Evolutionary conservation across 2,113 vertebrate species (phyloP).

Genomic region (Cavia aperea): DNA sequence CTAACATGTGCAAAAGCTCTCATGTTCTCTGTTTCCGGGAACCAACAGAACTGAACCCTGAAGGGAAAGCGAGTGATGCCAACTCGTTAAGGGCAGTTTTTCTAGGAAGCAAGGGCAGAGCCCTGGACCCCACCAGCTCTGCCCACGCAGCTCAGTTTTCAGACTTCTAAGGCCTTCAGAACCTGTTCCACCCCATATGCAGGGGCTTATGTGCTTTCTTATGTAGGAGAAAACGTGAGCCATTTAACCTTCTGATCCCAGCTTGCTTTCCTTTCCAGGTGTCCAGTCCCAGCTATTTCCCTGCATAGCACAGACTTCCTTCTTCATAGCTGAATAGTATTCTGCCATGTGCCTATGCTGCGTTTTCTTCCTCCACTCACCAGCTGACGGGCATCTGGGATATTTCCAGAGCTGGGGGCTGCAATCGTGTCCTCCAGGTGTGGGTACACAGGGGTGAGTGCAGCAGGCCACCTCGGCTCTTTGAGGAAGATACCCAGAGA

Average conservation of each 20-base stretch:
- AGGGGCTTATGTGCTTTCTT: neutral
- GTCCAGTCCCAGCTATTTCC: neutral
- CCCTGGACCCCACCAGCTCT: neutral
- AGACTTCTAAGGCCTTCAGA: neutral
- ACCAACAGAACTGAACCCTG: neutral
- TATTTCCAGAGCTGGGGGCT: neutral
- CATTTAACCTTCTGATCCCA: neutral
- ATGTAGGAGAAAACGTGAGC: no score
- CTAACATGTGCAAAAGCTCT: neutral
- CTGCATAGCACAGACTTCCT: neutral
- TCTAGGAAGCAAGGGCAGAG: neutral
- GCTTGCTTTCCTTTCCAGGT: neutral
- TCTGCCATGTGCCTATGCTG: fast-evolving
- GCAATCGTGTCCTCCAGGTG: fast-evolving
- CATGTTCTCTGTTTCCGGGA: neutral
- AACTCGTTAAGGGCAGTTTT: neutral
- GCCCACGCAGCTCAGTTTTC: neutral
- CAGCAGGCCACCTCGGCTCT: neutral
- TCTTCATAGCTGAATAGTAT: neutral
- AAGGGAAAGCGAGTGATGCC: neutral
- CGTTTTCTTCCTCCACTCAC: neutral
- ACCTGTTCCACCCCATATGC: neutral
- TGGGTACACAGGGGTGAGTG: neutral
- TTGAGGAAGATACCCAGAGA: neutral
- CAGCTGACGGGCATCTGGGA: neutral